Evolutionary conservation across 35 echinoderm and acorn worm species (phyloP), one percentile per base, ranked within the genome.

Genomic region (Apostichopus parvimensis): DNA sequence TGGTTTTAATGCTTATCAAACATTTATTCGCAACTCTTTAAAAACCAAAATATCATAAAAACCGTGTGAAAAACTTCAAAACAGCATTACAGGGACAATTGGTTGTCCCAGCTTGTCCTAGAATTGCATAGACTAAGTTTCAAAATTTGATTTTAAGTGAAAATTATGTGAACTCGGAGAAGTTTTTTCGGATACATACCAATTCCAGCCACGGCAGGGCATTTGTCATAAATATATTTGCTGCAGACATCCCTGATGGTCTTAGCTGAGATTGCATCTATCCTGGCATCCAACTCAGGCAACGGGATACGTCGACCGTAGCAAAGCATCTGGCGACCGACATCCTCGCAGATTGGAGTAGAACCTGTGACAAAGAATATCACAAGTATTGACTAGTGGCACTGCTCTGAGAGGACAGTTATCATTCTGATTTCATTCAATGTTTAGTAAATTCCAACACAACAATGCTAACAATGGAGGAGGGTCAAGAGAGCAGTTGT

Each of bases 321-420:
- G 55, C 94, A 96, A 24, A 98, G 88, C 91, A 95, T 95, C 93
- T 98, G 97, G 1, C 94, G 92, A 15, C 97, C 97, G 23, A 98
- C 88, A 75, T 98, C 97, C 82, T 98, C 97, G 95, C 97, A 98
- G 89, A 98, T 96, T 77, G 97, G 94, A 65, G 97, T 98, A 59
- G 97, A 98, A 78, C 97, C 96, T 98, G 75, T 73, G 0, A 61
- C 34, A 61, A 9, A 61, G 58, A 61, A 61, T 61, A 61, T 0
- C 58, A 61, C 12, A 12, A 61, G 5, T 61, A 61, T 45, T 45
- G 34, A 45, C 34, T 45, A 3, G 34, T 45, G 34, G 34, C 34
- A 45, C 34, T 45, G 34, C 34, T 45, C 34, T 45, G 34, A 45
- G 34, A 28, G 34, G 34, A 45, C 34, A 45, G 34, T 45, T 45